Evolutionary conservation across 2,888 invertebrate species (phyloP).

Genomic region (Cheiracanthium punctorium): DNA sequence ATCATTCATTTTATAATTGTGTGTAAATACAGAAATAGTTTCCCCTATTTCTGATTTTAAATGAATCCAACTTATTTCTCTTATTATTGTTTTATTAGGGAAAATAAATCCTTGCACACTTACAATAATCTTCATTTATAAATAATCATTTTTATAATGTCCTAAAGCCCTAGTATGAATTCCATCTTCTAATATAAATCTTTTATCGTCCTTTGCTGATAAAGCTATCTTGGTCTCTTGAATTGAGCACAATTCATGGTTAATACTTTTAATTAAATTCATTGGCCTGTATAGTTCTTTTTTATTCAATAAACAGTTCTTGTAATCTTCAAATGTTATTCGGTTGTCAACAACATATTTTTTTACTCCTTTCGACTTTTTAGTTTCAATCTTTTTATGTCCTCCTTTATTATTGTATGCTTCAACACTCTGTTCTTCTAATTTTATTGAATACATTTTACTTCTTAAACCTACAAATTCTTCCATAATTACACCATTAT

Average conservation of each 20-base stretch:
- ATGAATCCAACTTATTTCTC: conserved; percentile 16
- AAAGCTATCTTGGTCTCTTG: neutral
- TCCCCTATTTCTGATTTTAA: neutral
- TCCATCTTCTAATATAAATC: conserved; percentile 6
- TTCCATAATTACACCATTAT: conserved; percentile 71
- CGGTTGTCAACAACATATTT: neutral
- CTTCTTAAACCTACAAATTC: conserved; percentile 71
- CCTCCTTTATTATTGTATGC: neutral
- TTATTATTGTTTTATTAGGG: neutral
- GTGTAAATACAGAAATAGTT: neutral
- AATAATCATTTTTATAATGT: neutral
- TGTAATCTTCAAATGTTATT: neutral
- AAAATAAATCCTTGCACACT: conserved; percentile 1
- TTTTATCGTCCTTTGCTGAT: neutral
- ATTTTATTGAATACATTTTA: conserved; percentile 21
- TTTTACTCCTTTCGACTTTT: neutral
- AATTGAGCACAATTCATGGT: neutral
- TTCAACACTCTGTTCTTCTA: neutral
- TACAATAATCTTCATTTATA: neutral
- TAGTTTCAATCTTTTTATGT: neutral
- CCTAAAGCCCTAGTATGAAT: neutral
- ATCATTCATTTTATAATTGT: neutral
- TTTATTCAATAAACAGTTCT: neutral
- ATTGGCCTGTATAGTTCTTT: neutral
- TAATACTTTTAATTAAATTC: neutral